Evolutionary conservation across 2,888 invertebrate species (phyloP), one percentile per base, ranked within the genome.

Genomic region (Microplitis deprimator): DNA sequence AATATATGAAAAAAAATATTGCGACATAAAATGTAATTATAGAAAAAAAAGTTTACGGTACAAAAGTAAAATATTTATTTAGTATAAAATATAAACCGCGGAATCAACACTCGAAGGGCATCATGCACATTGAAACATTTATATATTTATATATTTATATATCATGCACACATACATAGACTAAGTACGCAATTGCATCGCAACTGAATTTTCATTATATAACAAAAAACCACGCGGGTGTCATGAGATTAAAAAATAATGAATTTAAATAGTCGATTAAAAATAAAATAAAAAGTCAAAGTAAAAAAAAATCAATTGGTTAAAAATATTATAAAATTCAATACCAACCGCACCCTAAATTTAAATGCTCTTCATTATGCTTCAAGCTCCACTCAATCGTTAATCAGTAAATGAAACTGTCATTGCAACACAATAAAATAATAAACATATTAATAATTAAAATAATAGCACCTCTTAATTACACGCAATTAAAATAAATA

Each of bases 331-430:
- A 13, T 50, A 13, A 50, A 50, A 50, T 50, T 50, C 50, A 50
- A 70, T 60, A 70, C 70, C 60, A 59, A 72, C 71, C 71, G 60
- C 41, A 62, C 62, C 71, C 71, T 62, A 61, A 62, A 62, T 60
- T 61, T 39, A 61, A 40, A 62, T 62, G 71, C 41, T 72, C 17
- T 68, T 17, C 29, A 70, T 70, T 17, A 70, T 59, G 39, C 62
- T 40, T 16, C 38, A 29, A 29, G 29, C 29, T 61, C 17, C 62
- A 61, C 39, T 38, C n/a, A 39, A 38, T 39, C 13, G 39, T 17
- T 20, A 39, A 16, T 20, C n/a, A 72, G 29, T 40, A 61, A 29
- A 6, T 72, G n/a, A 16, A 7, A 61, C 29, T 29, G 29, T 29
- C 29, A 29, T 29, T 29, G 29, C 29, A 62, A 72, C 39, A 17